Base-by-base conservation (phyloP, 2,888 invertebrate genomes). In the Cryptosula pallasiana region DNA sequence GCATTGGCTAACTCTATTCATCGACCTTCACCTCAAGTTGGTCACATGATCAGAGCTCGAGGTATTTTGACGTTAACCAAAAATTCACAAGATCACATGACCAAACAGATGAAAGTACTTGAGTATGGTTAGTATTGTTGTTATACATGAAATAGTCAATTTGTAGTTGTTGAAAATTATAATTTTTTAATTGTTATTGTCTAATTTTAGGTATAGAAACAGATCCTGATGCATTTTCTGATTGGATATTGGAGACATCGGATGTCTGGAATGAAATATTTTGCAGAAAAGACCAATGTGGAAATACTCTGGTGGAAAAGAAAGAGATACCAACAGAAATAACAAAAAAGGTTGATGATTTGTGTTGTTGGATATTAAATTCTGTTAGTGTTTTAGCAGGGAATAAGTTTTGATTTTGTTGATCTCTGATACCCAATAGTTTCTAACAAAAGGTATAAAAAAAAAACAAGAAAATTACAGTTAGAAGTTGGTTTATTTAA, bases 11-110 rank as follows among this genome's bases (percentile, higher is more conserved):
- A 25, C 2, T 27, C 63, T 32, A 5, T 63, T 27, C 20, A 27
- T 13, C 63, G 32, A n/a, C 32, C 63, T 2, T 3, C 5, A 2
- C 9, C 27, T 32, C 25, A 16, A 34, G 32, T 63, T 63, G 63
- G 63, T 63, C 63, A 63, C 63, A 63, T 63, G 63, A 32, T 63
- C 32, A 25, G 34, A 63, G 2, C 32, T 3, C 27, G 63, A 63
- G 63, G 63, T 16, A 63, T 63, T 2, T 16, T 63, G 5, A 25
- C 63, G 3, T 3, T 20, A 32, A 63, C 63, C 16, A 9, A 20
- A 29, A 32, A 63, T 63, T 2, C 20, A 16, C 32, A 9, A n/a
- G 32, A 63, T 5, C 45, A 45, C 20, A 45, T 45, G 45, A 9
- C 27, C 1, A 63, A 63, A 32, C 20, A 27, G 27, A 20, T 63